phyloP scores from a whole-genome alignment of 2,888 invertebrate genomes.

The Sicus ferrugineus region DNA sequence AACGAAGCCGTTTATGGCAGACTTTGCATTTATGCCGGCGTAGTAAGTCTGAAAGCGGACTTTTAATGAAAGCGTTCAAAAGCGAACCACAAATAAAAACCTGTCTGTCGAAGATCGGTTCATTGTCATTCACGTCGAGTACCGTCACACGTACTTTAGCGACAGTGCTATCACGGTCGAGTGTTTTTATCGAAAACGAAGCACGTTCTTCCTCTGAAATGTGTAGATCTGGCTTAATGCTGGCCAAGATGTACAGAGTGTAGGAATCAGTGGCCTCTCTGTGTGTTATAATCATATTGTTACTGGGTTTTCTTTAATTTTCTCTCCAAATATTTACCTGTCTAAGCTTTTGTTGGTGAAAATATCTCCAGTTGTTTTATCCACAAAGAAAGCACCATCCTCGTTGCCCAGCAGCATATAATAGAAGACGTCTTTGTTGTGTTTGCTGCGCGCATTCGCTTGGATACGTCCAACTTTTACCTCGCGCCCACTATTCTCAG shows the following conservation, averaged over 20 bases:
- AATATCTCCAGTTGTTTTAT: slow-evolving; percentile 81
- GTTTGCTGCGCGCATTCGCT: slow-evolving; percentile 73
- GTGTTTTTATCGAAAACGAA: slow-evolving; percentile 64
- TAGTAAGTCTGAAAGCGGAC: slow-evolving; percentile 53
- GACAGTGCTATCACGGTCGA: slow-evolving; percentile 72
- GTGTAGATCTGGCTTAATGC: slow-evolving; percentile 82
- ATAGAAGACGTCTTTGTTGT: slow-evolving; percentile 84
- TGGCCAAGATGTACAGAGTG: slow-evolving; percentile 80
- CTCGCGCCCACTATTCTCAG: slow-evolving; percentile 74
- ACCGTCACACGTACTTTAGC: slow-evolving; percentile 77
- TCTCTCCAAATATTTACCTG: slow-evolving; percentile 62
- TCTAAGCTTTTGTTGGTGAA: slow-evolving; percentile 83
- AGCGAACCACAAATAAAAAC: slow-evolving; percentile 35
- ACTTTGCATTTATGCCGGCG: slow-evolving; percentile 78
- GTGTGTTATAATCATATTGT: slow-evolving; percentile 40
- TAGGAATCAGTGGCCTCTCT: slow-evolving; percentile 80
- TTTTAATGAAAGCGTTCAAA: background rate
- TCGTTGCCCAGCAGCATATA: slow-evolving; percentile 82
- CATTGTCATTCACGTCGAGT: slow-evolving; percentile 85
- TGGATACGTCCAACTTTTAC: slow-evolving; percentile 70
- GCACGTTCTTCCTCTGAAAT: slow-evolving; percentile 66
- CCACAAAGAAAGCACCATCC: slow-evolving; percentile 78
- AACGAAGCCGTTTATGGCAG: slow-evolving; percentile 78
- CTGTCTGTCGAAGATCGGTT: slow-evolving; percentile 74
- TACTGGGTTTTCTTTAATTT: background rate